Conservation (phyloP, 1,140 invertebrate species). For the Steinernema feltiae region DNA sequence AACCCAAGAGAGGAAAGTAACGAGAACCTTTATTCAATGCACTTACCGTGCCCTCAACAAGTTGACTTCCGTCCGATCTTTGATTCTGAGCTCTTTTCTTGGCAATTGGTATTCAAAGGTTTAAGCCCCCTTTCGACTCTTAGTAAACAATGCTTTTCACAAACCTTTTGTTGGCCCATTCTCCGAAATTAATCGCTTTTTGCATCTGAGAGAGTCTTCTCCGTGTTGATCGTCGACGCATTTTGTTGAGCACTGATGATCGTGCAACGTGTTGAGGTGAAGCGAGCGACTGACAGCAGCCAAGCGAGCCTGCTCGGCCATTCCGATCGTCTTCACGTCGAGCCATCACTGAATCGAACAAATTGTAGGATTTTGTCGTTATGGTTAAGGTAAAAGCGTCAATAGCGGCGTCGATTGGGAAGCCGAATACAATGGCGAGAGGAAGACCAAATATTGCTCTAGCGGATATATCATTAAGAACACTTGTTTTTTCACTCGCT, state of each 20-base stretch:
- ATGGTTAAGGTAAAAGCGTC: not conserved
- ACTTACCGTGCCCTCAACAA: not conserved
- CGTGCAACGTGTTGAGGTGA: not conserved
- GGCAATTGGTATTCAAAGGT: no score
- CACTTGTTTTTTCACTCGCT: not conserved
- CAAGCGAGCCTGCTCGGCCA: not conserved
- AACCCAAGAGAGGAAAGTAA: not conserved
- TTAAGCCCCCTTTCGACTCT: no score
- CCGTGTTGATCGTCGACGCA: conserved; percentile 29
- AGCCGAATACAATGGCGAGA: not conserved
- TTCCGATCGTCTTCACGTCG: not conserved
- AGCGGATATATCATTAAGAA: not conserved
- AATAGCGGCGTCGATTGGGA: not conserved
- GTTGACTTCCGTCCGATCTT: no score
- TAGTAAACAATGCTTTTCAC: not conserved
- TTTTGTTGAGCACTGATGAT: not conserved
- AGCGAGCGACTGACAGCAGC: not conserved
- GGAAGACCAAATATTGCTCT: not conserved
- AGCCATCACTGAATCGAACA: not conserved
- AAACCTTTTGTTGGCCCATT: conserved; percentile 38
- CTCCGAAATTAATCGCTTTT: conserved; percentile 34
- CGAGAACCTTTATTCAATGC: not conserved
- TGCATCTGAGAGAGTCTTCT: conserved; percentile 16
- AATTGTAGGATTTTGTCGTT: not conserved
- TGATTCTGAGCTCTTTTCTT: no score